These are phyloP conservation scores for Oxyscelio sp. DNA, from an alignment of 2,888 invertebrate genomes.

Conservation along the genomic window DNA sequence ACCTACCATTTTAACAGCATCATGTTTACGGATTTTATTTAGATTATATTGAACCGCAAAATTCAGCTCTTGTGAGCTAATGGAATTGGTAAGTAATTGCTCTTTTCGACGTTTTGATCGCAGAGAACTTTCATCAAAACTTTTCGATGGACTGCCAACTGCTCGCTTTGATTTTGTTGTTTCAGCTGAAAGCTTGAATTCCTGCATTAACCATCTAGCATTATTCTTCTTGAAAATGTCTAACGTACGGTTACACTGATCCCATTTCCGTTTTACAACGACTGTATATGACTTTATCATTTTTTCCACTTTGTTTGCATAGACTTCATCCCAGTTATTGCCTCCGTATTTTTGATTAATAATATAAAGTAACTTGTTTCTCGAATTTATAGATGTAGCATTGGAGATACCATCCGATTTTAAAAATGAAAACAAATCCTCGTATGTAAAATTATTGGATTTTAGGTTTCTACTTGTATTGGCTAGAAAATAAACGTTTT, in stretches of 20 bases:
- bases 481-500: too few species aligned
- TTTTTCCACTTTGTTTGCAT: too few species aligned
- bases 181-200: too few species aligned
- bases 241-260: too few species aligned
- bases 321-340: too few species aligned
- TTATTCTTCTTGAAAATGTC: too few species aligned
- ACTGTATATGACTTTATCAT: too few species aligned
- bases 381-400: background rate
- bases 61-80: slow-evolving; percentile 1
- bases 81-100: background rate
- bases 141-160: slow-evolving; percentile 3
- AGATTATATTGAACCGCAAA: slow-evolving; percentile 20
- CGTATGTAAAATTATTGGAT: background rate
- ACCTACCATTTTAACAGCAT: background rate
- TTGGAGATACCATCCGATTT: background rate
- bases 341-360: background rate
- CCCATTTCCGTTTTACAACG: too few species aligned
- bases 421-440: slow-evolving; percentile 21
- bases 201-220: too few species aligned
- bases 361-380: background rate
- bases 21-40: background rate
- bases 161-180: too few species aligned
- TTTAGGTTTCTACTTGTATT: slow-evolving; percentile 27
- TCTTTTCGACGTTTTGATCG: slow-evolving; percentile 22
- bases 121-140: slow-evolving; percentile 1